A percentile compares a stretch with the other conserved stretches of the same genome.
Evolutionary conservation across 2,797 vertebrate species (phyloP).

Genomic region (Toxotes lorentzi): DNA sequence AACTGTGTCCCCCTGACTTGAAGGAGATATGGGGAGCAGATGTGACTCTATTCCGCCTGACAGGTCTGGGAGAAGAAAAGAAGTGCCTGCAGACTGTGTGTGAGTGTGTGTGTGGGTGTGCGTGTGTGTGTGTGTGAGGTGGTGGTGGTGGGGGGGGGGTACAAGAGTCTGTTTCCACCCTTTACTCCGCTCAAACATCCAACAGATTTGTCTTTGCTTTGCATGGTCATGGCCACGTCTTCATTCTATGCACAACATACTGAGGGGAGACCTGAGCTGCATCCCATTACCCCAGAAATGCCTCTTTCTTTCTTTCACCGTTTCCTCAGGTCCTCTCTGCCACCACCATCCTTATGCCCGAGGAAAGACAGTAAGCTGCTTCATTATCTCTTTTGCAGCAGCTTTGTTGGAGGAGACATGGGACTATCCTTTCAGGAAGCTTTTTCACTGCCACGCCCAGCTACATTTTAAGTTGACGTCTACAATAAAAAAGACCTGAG

Average conservation of each 20-base stretch:
- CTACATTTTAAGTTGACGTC: slow-evolving; percentile 43
- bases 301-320: slow-evolving; percentile 29
- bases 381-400: slow-evolving; percentile 61
- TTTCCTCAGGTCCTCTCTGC: slow-evolving; percentile 22
- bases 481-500: slow-evolving; percentile 20
- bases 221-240: slow-evolving; percentile 11
- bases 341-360: slow-evolving; percentile 15
- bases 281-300: slow-evolving; percentile 63
- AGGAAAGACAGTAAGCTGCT: slow-evolving; percentile 52
- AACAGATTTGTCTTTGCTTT: slow-evolving; percentile 36
- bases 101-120: neutral
- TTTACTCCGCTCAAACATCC: slow-evolving; percentile 34
- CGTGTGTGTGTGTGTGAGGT: neutral
- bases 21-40: slow-evolving; percentile 81
- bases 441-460: slow-evolving; percentile 46
- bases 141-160: neutral
- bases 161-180: slow-evolving; percentile 37
- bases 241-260: slow-evolving; percentile 7
- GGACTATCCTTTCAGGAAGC: slow-evolving; percentile 41
- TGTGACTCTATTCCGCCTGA: slow-evolving; percentile 83
- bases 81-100: slow-evolving; percentile 56
- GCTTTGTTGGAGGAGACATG: slow-evolving; percentile 54
- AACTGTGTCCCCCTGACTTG: slow-evolving; percentile 78
- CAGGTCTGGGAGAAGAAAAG: slow-evolving; percentile 71
- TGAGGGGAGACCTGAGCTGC: slow-evolving; percentile 30